A percentile compares a stretch with the other conserved stretches of the same genome.
Conservation (phyloP, 2,888 invertebrate genomes). For the Parochlus steinenii region DNA sequence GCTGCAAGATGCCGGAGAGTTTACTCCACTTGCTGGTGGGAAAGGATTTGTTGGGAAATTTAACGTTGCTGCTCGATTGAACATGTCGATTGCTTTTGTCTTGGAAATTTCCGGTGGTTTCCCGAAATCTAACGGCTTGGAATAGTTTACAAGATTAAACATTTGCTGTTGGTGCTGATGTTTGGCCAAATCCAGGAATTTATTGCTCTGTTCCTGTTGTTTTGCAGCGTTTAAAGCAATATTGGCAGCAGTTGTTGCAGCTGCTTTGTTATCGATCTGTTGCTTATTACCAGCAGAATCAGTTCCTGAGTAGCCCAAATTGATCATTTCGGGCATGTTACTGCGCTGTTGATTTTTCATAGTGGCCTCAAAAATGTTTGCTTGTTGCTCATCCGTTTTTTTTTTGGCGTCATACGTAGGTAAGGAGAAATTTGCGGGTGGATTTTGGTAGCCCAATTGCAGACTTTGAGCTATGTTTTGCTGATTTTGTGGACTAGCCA, state of each 20-base stretch:
- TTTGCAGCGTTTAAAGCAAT: neutral
- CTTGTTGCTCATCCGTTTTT: conserved; percentile 10
- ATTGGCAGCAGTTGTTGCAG: neutral
- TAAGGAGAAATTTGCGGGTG: neutral
- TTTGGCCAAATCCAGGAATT: neutral
- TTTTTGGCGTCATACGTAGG: neutral
- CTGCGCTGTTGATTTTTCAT: neutral
- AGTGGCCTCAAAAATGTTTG: neutral
- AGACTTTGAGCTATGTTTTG: neutral
- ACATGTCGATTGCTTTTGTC: conserved; percentile 30
- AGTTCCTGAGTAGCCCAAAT: conserved; percentile 18
- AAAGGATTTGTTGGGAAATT: conserved; percentile 28
- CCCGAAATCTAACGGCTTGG: conserved; percentile 22
- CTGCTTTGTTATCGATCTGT: neutral
- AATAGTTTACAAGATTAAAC: conserved; percentile 24
- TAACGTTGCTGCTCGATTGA: conserved; percentile 29
- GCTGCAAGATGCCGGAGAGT: no score
- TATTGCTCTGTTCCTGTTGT: neutral
- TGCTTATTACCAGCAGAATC: neutral
- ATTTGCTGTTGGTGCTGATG: conserved; percentile 19
- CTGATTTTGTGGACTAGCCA: neutral
- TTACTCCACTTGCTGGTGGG: no score
- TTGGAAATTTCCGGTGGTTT: conserved; percentile 20
- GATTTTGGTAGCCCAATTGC: conserved; percentile 10
- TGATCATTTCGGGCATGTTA: conserved; percentile 15